Evolutionary conservation across 2,797 vertebrate genomes (phyloP).

Genomic region (Anguilla marmorata): DNA sequence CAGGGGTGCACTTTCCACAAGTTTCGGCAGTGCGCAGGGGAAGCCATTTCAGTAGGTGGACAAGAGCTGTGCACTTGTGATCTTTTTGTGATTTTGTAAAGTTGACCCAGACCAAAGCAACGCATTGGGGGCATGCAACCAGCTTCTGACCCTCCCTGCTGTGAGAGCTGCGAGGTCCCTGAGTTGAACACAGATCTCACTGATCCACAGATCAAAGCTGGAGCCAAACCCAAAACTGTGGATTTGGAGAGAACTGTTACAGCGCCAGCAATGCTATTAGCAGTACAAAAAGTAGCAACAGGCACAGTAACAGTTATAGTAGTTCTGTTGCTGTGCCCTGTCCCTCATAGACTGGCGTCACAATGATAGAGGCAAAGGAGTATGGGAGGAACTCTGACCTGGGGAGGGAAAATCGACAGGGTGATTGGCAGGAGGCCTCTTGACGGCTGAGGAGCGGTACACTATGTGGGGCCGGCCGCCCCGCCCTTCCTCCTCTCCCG

Average conservation of each 20-base stretch:
- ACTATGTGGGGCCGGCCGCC: conserved; percentile 86
- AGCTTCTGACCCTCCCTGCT: too few species aligned
- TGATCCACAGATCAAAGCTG: too few species aligned
- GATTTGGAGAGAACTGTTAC: too few species aligned
- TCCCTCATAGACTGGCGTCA: background rate
- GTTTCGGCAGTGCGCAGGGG: background rate
- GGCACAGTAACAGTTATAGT: background rate
- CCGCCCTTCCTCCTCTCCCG: conserved; percentile 70
- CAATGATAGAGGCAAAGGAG: background rate
- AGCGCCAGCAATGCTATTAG: background rate
- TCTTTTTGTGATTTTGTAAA: background rate
- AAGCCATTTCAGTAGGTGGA: background rate
- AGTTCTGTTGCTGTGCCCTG: background rate
- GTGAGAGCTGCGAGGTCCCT: too few species aligned
- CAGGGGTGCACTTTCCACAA: background rate
- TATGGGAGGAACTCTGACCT: conserved; percentile 76
- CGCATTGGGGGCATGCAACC: too few species aligned
- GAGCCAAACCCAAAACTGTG: too few species aligned
- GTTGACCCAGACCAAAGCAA: background rate
- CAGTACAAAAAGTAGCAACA: background rate
- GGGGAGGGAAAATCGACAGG: conserved; percentile 68
- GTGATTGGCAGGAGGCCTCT: conserved; percentile 63
- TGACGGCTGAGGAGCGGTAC: conserved; percentile 85
- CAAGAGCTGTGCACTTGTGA: background rate
- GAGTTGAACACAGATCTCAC: too few species aligned